These are phyloP conservation scores for Beris chalybata DNA, from an alignment of 2,888 invertebrate species.

Conservation along the genomic window DNA sequence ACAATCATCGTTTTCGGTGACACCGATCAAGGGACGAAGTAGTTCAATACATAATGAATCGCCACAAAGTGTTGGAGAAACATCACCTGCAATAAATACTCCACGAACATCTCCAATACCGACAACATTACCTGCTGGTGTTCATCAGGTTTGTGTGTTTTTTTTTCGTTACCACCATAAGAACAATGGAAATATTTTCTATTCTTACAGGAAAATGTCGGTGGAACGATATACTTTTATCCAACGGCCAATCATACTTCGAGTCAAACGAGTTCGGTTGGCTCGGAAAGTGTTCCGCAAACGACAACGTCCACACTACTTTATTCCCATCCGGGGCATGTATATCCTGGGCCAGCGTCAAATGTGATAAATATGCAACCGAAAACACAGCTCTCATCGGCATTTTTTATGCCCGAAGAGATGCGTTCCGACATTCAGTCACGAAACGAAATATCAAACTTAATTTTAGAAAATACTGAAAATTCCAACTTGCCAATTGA, in stretches of 20 bases:
- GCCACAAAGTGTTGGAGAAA: slow-evolving; percentile 51
- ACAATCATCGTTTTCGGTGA: slow-evolving; percentile 41
- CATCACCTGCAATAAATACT: slow-evolving; percentile 56
- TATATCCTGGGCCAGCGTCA: slow-evolving; percentile 56
- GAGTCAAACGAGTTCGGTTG: slow-evolving; percentile 52
- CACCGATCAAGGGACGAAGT: slow-evolving; percentile 42
- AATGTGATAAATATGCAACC: slow-evolving; percentile 56
- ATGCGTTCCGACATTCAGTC: slow-evolving; percentile 61
- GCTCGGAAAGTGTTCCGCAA: slow-evolving; percentile 49
- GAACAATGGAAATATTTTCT: slow-evolving; percentile 7
- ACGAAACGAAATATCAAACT: slow-evolving; percentile 57
- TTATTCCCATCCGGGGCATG: slow-evolving; percentile 51
- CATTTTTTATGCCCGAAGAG: slow-evolving; percentile 85
- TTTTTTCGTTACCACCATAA: slow-evolving; percentile 1
- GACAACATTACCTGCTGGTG: slow-evolving; percentile 51
- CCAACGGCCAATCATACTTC: slow-evolving; percentile 63
- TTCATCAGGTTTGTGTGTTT: slow-evolving; percentile 51
- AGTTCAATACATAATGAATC: slow-evolving; percentile 48
- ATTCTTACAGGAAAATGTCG: slow-evolving; percentile 76
- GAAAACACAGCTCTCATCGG: slow-evolving; percentile 58
- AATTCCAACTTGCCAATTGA: slow-evolving; percentile 71
- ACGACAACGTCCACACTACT: slow-evolving; percentile 47
- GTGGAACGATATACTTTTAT: slow-evolving; percentile 95
- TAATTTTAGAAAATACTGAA: slow-evolving; percentile 71
- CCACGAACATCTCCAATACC: slow-evolving; percentile 59